Percentiles rank a stretch among this genome's conserved stretches.
phyloP scores from a whole-genome alignment of 2,113 vertebrate species.

The Hoplias malabaricus region DNA sequence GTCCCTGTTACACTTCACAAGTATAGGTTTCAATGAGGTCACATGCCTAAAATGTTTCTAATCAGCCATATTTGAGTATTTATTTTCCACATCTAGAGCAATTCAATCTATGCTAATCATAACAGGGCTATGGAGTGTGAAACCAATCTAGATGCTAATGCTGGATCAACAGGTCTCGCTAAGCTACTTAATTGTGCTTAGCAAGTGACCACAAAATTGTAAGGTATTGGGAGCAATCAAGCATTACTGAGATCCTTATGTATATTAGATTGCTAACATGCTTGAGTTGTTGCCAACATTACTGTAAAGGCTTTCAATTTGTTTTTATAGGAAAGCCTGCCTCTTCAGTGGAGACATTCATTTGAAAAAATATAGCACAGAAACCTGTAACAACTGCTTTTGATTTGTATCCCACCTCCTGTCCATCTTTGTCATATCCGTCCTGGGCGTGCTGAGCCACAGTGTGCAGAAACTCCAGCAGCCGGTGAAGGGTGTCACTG shows the following conservation, averaged over 20 bases:
- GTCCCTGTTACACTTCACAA: constrained; percentile 3
- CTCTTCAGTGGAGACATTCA: background rate
- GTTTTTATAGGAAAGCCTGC: background rate
- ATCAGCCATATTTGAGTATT: background rate
- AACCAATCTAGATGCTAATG: constrained; percentile 8
- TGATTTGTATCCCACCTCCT: constrained; percentile 71
- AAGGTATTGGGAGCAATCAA: background rate
- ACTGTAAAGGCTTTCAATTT: background rate
- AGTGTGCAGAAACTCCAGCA: constrained; percentile 89
- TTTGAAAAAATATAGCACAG: background rate
- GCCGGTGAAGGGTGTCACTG: constrained; percentile 91
- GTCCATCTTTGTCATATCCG: constrained; percentile 76
- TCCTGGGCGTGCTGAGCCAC: constrained; percentile 89
- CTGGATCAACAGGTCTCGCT: constrained; percentile 1
- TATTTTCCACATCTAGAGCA: background rate
- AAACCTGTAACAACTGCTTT: background rate
- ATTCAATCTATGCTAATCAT: background rate
- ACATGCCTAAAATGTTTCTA: constrained; percentile 1
- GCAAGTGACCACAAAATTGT: background rate
- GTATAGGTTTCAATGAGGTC: constrained; percentile 18
- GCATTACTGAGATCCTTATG: background rate
- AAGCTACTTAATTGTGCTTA: constrained; percentile 13
- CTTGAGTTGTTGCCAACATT: background rate
- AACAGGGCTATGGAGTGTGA: background rate
- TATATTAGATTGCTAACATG: background rate